Conservation (phyloP, 2,113 vertebrate species). For the Mastomys coucha region DNA sequence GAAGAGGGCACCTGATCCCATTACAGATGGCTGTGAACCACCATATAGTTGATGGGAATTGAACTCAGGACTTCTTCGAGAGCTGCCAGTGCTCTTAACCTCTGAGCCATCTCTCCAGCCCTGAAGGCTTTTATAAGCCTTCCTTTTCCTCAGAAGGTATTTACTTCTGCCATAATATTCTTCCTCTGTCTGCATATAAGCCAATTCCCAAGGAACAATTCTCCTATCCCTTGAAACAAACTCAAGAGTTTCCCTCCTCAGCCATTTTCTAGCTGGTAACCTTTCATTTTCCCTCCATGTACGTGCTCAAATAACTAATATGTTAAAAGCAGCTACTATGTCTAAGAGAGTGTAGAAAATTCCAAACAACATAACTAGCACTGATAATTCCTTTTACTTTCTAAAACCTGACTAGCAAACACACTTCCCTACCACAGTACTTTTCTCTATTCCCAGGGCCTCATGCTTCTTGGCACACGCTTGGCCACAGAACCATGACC, state of each 20-base stretch:
- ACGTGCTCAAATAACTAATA: background rate
- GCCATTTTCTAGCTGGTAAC: background rate
- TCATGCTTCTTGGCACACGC: background rate
- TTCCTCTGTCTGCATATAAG: background rate
- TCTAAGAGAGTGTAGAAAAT: background rate
- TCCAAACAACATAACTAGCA: background rate
- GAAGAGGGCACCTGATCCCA: no score
- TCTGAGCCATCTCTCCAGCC: no score
- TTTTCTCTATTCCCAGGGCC: background rate
- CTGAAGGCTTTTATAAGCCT: background rate
- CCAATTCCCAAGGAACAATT: background rate
- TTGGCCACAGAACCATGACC: background rate
- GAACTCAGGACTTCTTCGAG: no score
- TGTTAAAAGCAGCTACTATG: background rate
- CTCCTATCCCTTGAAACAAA: constrained; percentile 4
- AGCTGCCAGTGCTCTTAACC: no score
- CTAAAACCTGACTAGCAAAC: background rate
- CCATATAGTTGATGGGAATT: no score
- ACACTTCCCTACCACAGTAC: background rate
- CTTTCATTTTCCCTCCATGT: background rate
- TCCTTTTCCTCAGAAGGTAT: background rate
- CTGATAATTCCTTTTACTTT: background rate
- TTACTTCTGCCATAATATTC: background rate
- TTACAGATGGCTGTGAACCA: no score
- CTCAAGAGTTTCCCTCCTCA: background rate